Conservation (phyloP, 2,113 vertebrate genomes). For the Setophaga petechia region DNA sequence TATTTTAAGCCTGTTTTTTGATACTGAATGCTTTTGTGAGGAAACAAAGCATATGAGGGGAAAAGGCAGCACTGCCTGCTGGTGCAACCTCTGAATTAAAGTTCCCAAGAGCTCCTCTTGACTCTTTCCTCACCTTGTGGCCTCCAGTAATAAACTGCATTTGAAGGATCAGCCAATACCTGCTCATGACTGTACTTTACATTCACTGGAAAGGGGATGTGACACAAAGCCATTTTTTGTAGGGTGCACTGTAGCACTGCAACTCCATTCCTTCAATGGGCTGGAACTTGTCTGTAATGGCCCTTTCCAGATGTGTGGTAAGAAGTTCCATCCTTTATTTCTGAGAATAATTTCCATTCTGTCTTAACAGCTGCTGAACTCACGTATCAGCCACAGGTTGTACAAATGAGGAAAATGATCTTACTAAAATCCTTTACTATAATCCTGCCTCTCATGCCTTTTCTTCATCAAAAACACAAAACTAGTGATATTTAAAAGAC, state of each 20-base stretch:
- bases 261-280: not conserved
- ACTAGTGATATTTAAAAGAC: not conserved
- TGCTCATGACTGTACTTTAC: not conserved
- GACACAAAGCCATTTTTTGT: not conserved
- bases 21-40: not conserved
- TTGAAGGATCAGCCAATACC: not conserved
- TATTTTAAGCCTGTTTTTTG: not conserved
- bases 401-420: not conserved
- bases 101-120: not conserved
- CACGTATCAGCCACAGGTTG: not conserved
- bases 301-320: not conserved
- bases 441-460: not conserved
- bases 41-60: not conserved
- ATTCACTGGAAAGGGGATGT: not conserved
- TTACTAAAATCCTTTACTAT: not conserved
- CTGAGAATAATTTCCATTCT: not conserved
- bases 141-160: not conserved
- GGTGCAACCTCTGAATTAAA: not conserved
- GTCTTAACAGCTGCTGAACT: not conserved
- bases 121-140: not conserved
- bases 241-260: not conserved
- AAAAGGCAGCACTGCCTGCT: not conserved
- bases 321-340: not conserved
- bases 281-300: not conserved
- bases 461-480: not conserved